phyloP scores from a whole-genome alignment of 1,140 invertebrate genomes.

The Glomeris maerens region DNA sequence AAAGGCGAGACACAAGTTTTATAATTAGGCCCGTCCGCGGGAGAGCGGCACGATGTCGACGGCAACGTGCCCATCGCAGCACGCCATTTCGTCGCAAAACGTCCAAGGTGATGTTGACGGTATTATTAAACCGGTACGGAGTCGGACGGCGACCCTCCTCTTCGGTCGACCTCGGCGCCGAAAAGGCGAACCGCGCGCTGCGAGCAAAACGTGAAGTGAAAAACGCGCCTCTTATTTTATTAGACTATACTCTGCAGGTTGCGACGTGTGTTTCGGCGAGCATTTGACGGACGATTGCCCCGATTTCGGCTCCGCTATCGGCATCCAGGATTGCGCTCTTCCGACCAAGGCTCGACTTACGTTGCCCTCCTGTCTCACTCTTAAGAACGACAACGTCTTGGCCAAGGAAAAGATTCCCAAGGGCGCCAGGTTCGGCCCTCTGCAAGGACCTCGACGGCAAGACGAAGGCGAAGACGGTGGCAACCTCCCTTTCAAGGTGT shows the following conservation, averaged over 20 bases:
- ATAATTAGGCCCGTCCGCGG: too few species aligned
- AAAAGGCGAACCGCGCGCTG: too few species aligned
- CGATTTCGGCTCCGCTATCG: conserved; percentile 23
- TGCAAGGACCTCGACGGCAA: conserved; percentile 26
- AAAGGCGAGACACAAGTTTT: too few species aligned
- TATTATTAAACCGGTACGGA: too few species aligned
- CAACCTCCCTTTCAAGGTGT: conserved; percentile 18
- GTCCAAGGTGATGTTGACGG: too few species aligned
- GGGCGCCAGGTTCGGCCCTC: conserved; percentile 35
- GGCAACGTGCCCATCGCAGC: too few species aligned
- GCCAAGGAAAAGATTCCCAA: conserved; percentile 23
- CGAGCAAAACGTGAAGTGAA: too few species aligned
- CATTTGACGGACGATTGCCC: conserved; percentile 30
- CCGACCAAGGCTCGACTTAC: conserved; percentile 31
- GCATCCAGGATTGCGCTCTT: conserved; percentile 20
- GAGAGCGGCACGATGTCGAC: too few species aligned
- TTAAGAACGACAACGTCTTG: conserved; percentile 21
- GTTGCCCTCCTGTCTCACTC: conserved; percentile 21
- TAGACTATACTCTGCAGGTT: conserved; percentile 14
- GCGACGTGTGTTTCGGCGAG: conserved; percentile 31
- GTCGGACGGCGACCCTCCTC: too few species aligned
- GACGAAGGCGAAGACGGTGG: neutral
- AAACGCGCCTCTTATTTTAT: neutral
- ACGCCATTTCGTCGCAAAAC: too few species aligned
- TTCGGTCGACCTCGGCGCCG: too few species aligned